Percentiles rank a stretch among this genome's conserved stretches.
These are phyloP conservation scores for Timema cristinae DNA, from an alignment of 2,888 invertebrate species.

Conservation along the genomic window DNA sequence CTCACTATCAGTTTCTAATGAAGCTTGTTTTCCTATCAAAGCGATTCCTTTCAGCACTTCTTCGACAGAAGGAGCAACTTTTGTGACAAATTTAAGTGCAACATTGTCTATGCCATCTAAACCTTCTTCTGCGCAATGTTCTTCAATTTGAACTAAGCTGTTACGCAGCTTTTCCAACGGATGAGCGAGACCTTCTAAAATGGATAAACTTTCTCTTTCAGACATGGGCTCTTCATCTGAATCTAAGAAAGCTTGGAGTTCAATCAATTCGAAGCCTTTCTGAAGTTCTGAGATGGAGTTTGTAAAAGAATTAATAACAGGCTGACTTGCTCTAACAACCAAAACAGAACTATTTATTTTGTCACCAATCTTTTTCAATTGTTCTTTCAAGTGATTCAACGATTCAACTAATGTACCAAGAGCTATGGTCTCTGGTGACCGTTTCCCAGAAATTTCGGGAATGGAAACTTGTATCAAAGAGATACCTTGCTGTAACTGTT, in stretches of 20 bases:
- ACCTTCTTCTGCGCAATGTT: neutral
- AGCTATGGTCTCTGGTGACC: neutral
- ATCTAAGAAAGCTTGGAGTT: constrained; percentile 36
- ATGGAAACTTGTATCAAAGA: constrained; percentile 1
- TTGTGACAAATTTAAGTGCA: too few species aligned
- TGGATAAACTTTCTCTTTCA: constrained; percentile 39
- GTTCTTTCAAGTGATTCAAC: neutral
- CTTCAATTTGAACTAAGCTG: neutral
- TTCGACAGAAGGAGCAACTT: neutral
- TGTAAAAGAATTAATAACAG: constrained; percentile 3
- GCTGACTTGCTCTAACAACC: neutral
- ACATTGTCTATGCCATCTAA: neutral
- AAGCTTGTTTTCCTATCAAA: neutral
- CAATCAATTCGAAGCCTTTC: constrained; percentile 35
- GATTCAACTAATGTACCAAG: neutral
- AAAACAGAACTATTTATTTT: neutral
- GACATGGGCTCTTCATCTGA: constrained; percentile 34
- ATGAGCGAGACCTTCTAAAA: constrained; percentile 39
- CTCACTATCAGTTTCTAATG: constrained; percentile 7
- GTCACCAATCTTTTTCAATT: neutral
- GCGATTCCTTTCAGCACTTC: neutral
- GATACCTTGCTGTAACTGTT: neutral
- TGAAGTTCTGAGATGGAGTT: constrained; percentile 27
- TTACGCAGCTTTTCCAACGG: constrained; percentile 46
- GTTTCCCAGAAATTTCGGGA: neutral